phyloP scores from a whole-genome alignment of 2,113 vertebrate genomes.

The Platichthys stellatus region DNA sequence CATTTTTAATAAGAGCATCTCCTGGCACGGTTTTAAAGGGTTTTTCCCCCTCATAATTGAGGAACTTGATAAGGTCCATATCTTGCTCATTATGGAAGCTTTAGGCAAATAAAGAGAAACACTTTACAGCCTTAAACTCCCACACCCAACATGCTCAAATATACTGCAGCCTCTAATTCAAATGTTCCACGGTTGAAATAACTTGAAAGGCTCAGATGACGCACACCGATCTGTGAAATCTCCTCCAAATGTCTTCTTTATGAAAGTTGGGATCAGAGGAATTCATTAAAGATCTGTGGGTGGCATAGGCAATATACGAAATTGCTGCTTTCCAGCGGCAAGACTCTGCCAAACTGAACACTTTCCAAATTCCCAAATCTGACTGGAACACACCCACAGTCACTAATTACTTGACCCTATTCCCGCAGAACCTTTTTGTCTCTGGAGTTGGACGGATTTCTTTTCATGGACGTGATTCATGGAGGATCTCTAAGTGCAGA shows the following conservation, averaged over 20 bases:
- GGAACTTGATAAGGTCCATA: conserved; percentile 64
- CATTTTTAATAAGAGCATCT: conserved; percentile 57
- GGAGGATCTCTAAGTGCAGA: not conserved
- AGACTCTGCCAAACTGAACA: conserved; percentile 67
- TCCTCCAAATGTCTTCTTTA: conserved; percentile 71
- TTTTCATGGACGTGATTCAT: conserved; percentile 3
- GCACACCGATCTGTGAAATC: conserved; percentile 65
- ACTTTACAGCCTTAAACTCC: conserved; percentile 72
- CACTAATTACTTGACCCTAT: conserved; percentile 48
- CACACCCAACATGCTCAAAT: conserved; percentile 64
- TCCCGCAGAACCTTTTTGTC: conserved; percentile 19
- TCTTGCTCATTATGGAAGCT: conserved; percentile 77
- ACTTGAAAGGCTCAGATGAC: conserved; percentile 72
- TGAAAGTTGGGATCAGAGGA: conserved; percentile 78
- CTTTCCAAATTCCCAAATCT: conserved; percentile 70
- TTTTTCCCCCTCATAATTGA: conserved; percentile 37
- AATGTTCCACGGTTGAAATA: conserved; percentile 64
- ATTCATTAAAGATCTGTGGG: conserved; percentile 77
- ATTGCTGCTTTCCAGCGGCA: conserved; percentile 45
- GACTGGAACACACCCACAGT: conserved; percentile 46
- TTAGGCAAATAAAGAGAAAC: conserved; percentile 73
- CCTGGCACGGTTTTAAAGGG: conserved; percentile 67
- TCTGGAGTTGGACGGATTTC: conserved; percentile 7
- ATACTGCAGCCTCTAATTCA: conserved; percentile 62
- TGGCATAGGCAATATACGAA: conserved; percentile 57